Evolutionary conservation across 2,797 vertebrate species (phyloP).

Genomic region (Acipenser ruthenus): DNA sequence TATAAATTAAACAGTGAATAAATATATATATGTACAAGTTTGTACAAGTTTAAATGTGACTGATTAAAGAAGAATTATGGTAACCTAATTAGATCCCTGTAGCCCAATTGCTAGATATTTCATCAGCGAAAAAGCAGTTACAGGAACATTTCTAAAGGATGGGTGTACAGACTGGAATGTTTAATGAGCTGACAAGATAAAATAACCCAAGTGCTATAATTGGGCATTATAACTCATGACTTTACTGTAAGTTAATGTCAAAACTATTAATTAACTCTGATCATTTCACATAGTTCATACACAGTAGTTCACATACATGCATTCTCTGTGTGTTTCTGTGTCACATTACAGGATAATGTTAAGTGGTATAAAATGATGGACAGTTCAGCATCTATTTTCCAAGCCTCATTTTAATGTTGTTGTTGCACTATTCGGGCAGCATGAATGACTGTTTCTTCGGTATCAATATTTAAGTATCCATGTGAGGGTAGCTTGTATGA

Average conservation of each 20-base stretch:
- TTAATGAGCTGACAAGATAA: conserved; percentile 61
- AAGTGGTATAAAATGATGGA: too few species aligned
- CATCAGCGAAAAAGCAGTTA: conserved; percentile 52
- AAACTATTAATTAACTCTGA: conserved; percentile 55
- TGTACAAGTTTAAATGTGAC: conserved; percentile 43
- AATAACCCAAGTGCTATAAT: conserved; percentile 52
- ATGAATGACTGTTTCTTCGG: too few species aligned
- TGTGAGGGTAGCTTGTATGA: too few species aligned
- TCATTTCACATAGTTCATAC: not conserved
- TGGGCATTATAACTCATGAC: conserved; percentile 54
- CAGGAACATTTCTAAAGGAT: conserved; percentile 34
- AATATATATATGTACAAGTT: conserved; percentile 45
- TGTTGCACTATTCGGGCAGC: too few species aligned
- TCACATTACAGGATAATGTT: too few species aligned
- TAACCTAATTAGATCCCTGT: conserved; percentile 62
- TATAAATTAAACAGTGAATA: too few species aligned
- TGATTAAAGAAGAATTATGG: conserved; percentile 58
- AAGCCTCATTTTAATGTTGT: too few species aligned
- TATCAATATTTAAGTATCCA: too few species aligned
- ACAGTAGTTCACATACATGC: conserved; percentile 27
- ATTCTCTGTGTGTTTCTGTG: conserved; percentile 19
- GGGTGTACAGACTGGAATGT: conserved; percentile 48
- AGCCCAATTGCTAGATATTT: conserved; percentile 61
- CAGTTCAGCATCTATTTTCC: too few species aligned
- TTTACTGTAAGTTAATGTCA: conserved; percentile 42